phyloP scores from a whole-genome alignment of 2,113 vertebrate species.

The Eira barbara region DNA sequence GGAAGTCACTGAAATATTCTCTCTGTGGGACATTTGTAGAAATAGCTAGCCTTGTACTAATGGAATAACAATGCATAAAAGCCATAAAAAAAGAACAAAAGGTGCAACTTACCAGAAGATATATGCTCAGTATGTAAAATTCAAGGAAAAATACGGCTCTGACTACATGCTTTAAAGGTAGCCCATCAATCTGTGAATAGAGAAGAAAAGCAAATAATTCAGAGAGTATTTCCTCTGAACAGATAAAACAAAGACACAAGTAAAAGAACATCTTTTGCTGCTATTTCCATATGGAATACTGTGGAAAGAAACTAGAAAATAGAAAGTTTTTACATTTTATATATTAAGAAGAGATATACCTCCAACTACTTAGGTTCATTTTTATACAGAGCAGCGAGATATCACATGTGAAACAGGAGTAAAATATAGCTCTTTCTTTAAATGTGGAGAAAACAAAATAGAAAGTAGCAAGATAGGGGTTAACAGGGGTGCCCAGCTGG shows the following conservation, averaged over 20 bases:
- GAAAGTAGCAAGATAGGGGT: not conserved
- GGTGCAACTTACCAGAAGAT: constrained; percentile 58
- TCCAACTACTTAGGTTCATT: not conserved
- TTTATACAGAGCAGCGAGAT: not conserved
- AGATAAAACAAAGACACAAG: constrained; percentile 68
- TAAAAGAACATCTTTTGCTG: not conserved
- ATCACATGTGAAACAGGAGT: not conserved
- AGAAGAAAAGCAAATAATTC: constrained; percentile 52
- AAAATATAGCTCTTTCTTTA: not conserved
- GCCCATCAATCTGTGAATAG: constrained; percentile 16
- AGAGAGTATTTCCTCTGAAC: constrained; percentile 67
- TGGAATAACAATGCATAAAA: constrained; percentile 59
- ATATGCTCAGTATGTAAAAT: constrained; percentile 67
- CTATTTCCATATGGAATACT: not conserved
- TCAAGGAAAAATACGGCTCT: constrained; percentile 28
- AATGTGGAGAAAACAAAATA: not conserved
- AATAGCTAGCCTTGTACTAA: constrained; percentile 22
- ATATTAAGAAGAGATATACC: constrained; percentile 6
- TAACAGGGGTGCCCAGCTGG: not conserved
- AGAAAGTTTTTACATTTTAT: not conserved
- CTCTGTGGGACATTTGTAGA: not conserved
- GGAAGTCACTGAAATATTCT: constrained; percentile 27
- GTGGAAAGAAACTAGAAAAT: not conserved
- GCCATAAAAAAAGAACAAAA: constrained; percentile 71
- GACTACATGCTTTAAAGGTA: constrained; percentile 63